Base-by-base conservation (phyloP, 92 coral and sea anemone genomes). In the Parazoanthus atlanticus region DNA sequence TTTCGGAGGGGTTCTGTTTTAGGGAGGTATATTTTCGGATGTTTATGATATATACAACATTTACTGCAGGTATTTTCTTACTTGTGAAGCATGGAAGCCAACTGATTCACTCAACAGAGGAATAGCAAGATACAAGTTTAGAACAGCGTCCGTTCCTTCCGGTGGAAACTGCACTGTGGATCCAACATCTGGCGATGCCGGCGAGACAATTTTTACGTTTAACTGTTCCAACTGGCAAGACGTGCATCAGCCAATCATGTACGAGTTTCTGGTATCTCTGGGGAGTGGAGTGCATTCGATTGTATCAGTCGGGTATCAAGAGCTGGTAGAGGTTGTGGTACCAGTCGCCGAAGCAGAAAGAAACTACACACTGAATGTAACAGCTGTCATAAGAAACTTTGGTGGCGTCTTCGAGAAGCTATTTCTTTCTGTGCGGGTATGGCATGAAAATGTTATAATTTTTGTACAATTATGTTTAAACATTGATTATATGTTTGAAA, bases 211-310 rank as follows among this genome's bases (percentile, higher is more conserved):
- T 7, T 80, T 80, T 32, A 16, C 26, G 46, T 25, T 80, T 23
- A 65, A 64, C 34, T 80, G 85, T 56, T 31, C 61, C 5, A 56
- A 80, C 85, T 80, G 85, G 85, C 31, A 58, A 21, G 85, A 80
- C 28, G 12, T 17, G 21, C 70, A 58, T 80, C 85, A 28, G 30
- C 72, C 85, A 54, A 56, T 80, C 49, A 56, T 65, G 40, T 80
- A 80, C 46, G 85, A 80, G 54, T 33, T 81, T 1, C 74, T 81
- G 16, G 73, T 70, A 41, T 58, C 74, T 0, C 85, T 30, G 32
- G 73, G 73, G 6, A 32, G 56, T 29, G 72, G 72, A n/a, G 65
- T 81, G 74, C 13, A 32, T 29, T 81, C 29, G 49, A 32, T 81
- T 25, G 30, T 81, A 2, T 81, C 71, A 0, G 56, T 81, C 32